phyloP scores from a whole-genome alignment of 2,888 invertebrate genomes.

The Baccha elongata region DNA sequence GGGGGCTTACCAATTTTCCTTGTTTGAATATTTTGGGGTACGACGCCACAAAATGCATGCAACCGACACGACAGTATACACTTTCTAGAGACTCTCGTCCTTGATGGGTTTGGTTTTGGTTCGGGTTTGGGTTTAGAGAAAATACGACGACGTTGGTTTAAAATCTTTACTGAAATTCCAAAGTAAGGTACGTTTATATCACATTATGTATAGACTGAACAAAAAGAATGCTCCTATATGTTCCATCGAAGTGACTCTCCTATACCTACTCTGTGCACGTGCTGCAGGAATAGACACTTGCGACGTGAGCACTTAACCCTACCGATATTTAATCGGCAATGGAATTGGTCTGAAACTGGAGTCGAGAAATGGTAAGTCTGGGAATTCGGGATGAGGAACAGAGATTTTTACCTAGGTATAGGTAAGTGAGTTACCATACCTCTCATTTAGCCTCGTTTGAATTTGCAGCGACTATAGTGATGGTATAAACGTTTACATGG shows the following conservation, averaged over 20 bases:
- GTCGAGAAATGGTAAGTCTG: slow-evolving; percentile 3
- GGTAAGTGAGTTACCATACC: too few species aligned
- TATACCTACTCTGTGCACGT: slow-evolving; percentile 32
- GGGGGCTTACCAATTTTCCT: slow-evolving; percentile 15
- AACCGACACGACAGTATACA: slow-evolving; percentile 39
- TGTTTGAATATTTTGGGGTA: slow-evolving; percentile 36
- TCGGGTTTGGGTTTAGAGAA: slow-evolving; percentile 13
- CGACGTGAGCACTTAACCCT: slow-evolving; percentile 70
- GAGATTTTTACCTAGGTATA: too few species aligned
- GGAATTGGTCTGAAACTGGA: slow-evolving; percentile 9
- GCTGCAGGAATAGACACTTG: slow-evolving; percentile 66
- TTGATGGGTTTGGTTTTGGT: slow-evolving; percentile 25
- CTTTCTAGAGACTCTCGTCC: slow-evolving; percentile 13
- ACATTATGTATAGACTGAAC: slow-evolving; percentile 7
- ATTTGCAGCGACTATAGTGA: slow-evolving; percentile 41
- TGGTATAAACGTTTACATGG: slow-evolving; percentile 35
- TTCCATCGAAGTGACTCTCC: background rate
- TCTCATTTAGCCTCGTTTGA: slow-evolving; percentile 42
- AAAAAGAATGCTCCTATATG: background rate
- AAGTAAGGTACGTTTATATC: slow-evolving; percentile 18
- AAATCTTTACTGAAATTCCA: slow-evolving; percentile 33
- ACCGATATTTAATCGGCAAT: slow-evolving; percentile 49
- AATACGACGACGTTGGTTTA: slow-evolving; percentile 49
- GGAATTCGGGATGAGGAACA: background rate
- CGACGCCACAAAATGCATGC: slow-evolving; percentile 50